These are phyloP conservation scores for Pheosia tremula DNA, from an alignment of 2,888 invertebrate species.

Conservation along the genomic window DNA sequence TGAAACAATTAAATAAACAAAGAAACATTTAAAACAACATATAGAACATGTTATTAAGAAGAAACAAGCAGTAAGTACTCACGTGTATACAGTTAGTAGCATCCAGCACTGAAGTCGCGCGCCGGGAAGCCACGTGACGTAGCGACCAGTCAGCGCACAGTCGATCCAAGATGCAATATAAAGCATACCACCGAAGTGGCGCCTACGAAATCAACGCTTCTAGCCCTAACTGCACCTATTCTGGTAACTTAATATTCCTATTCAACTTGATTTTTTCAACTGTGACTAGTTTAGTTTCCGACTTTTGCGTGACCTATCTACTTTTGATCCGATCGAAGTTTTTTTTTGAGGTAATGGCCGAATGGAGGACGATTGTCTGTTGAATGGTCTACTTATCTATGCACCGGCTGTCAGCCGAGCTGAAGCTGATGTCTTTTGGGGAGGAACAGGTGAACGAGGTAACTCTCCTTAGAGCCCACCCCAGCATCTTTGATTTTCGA, in stretches of 20 bases:
- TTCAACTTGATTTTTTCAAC: slow-evolving; percentile 50
- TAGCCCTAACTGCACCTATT: slow-evolving; percentile 54
- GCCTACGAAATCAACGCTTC: slow-evolving; percentile 57
- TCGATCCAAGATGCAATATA: slow-evolving; percentile 83
- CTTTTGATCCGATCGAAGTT: slow-evolving; percentile 43
- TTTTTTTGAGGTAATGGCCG: slow-evolving; percentile 48
- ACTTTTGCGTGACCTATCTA: slow-evolving; percentile 9
- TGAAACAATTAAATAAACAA: too few relatives aligned
- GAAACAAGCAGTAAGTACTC: slow-evolving; percentile 60
- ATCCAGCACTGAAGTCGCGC: slow-evolving; percentile 86
- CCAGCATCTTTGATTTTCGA: slow-evolving; percentile 79
- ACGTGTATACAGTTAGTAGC: slow-evolving; percentile 89
- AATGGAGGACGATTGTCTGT: slow-evolving; percentile 46
- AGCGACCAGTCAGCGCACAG: slow-evolving; percentile 85
- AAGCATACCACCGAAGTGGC: slow-evolving; percentile 83
- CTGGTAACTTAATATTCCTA: slow-evolving; percentile 75
- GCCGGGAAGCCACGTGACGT: slow-evolving; percentile 85
- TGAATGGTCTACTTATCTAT: slow-evolving; percentile 76
- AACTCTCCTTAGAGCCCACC: slow-evolving; percentile 76
- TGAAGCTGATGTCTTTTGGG: slow-evolving; percentile 63
- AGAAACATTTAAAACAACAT: neutral
- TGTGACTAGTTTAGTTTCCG: slow-evolving; percentile 72
- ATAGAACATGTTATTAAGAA: neutral
- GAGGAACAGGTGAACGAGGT: slow-evolving; percentile 64
- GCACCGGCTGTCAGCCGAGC: slow-evolving; percentile 82